These are phyloP conservation scores for Cyrtorhinus lividipennis DNA, from an alignment of 1,140 invertebrate species.

Conservation along the genomic window DNA sequence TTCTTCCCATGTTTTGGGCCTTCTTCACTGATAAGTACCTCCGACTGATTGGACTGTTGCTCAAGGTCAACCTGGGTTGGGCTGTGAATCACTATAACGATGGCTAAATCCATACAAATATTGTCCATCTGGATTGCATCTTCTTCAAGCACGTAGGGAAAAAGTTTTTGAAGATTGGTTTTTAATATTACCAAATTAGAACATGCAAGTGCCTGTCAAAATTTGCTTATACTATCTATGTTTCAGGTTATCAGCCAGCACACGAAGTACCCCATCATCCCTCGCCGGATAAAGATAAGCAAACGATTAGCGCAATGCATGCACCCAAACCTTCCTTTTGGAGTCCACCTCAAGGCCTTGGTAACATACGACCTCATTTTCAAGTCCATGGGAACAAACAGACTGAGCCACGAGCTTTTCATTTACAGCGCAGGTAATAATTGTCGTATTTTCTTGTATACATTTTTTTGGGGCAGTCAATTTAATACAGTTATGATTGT, in stretches of 20 bases:
- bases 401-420: slow-evolving; percentile 69
- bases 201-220: background rate
- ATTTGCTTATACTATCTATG: too few species aligned
- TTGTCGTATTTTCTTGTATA: background rate
- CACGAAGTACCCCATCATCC: slow-evolving; percentile 78
- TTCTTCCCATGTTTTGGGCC: too few species aligned
- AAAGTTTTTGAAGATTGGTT: background rate
- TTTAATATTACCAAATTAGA: background rate
- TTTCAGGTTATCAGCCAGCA: slow-evolving; percentile 56
- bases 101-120: too few species aligned
- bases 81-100: too few species aligned
- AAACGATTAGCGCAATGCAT: slow-evolving; percentile 90
- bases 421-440: slow-evolving; percentile 61
- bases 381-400: slow-evolving; percentile 71
- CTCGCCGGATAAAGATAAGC: slow-evolving; percentile 75
- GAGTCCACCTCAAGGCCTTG: slow-evolving; percentile 83
- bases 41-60: too few species aligned
- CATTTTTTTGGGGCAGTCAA: background rate
- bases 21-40: too few species aligned
- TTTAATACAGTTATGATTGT: background rate
- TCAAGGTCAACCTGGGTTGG: too few species aligned
- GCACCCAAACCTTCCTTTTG: slow-evolving; percentile 80
- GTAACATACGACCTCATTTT: slow-evolving; percentile 92
- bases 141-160: background rate
- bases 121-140: background rate